These are phyloP conservation scores for Sminthurinus aureus DNA, from an alignment of 2,888 invertebrate species.

Conservation along the genomic window DNA sequence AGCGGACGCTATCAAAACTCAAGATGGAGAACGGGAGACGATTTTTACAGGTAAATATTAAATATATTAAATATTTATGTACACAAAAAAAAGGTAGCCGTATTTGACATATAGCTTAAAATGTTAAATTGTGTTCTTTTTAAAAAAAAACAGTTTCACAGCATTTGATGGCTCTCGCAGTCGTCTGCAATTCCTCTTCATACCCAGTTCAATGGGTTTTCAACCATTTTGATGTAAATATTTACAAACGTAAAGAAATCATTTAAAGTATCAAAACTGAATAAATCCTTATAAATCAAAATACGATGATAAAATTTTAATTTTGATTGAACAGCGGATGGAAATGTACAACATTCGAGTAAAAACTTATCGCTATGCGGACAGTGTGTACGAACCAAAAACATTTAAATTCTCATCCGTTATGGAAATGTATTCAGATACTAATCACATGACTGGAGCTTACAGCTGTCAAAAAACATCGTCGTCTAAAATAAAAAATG, in stretches of 20 bases:
- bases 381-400: constrained; percentile 47
- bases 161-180: constrained; percentile 41
- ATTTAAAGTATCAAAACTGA: constrained; percentile 41
- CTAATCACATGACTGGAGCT: constrained; percentile 47
- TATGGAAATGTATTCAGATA: constrained; percentile 43
- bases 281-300: too few species aligned
- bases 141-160: constrained; percentile 46
- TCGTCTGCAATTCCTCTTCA: constrained; percentile 54
- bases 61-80: too few species aligned
- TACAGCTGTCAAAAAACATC: constrained; percentile 54
- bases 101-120: too few species aligned
- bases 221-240: constrained; percentile 45
- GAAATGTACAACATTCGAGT: constrained; percentile 21
- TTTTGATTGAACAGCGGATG: too few species aligned
- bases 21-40: too few species aligned
- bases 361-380: constrained; percentile 20
- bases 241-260: constrained; percentile 34
- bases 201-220: constrained; percentile 57
- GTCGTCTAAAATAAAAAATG: constrained; percentile 44
- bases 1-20: constrained; percentile 21
- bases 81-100: too few species aligned
- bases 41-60: too few species aligned
- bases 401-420: constrained; percentile 50
- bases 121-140: too few species aligned
- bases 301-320: too few species aligned